Evolutionary conservation across 2,888 invertebrate genomes (phyloP), one percentile per base, ranked within the genome.

Genomic region (Heliothis peltigera): DNA sequence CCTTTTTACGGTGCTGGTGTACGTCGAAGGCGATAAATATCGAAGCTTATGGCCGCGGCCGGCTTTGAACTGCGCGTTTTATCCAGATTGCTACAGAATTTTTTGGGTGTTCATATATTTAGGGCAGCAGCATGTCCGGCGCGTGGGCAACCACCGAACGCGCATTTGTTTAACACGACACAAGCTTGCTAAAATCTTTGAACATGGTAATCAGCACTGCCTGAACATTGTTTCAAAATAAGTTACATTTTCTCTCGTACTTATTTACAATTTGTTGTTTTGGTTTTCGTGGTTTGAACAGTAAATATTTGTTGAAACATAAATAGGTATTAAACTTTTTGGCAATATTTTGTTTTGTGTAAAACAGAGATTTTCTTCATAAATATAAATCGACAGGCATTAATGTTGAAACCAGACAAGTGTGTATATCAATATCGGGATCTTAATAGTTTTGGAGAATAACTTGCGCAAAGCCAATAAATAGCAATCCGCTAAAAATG

Each of bases 21-120:
- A 86, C 85, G 84, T 80, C 84, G 82, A 82, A 70, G 82, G 87
- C 87, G 91, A 94, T 95, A 95, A 95, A 94, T 91, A 91, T 89
- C 84, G 88, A 79, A 93, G 85, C 87, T 93, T 94, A 95, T 87
- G 91, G 89, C 84, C 84, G 91, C 94, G 94, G 94, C 69, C 83
- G 79, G 87, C 92, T 93, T 93, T 93, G 92, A 93, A 83, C 83
- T 79, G 84, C 80, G 76, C 84, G 82, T 81, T 87, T 87, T 87
- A 88, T 86, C 88, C 89, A 87, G 88, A 88, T 88, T 84, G 88
- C 84, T 87, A 84, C 84, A 85, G 72, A 75, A 75, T 70, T 72
- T 83, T 81, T 82, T 82, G 83, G 83, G 53, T 73, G 66, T 79
- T 77, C 73, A 62, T 75, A 72, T 81, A 72, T 79, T 67, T 70